Evolutionary conservation across 2,888 invertebrate genomes (phyloP).

Genomic region (Hydrotaea cyrtoneurina): DNA sequence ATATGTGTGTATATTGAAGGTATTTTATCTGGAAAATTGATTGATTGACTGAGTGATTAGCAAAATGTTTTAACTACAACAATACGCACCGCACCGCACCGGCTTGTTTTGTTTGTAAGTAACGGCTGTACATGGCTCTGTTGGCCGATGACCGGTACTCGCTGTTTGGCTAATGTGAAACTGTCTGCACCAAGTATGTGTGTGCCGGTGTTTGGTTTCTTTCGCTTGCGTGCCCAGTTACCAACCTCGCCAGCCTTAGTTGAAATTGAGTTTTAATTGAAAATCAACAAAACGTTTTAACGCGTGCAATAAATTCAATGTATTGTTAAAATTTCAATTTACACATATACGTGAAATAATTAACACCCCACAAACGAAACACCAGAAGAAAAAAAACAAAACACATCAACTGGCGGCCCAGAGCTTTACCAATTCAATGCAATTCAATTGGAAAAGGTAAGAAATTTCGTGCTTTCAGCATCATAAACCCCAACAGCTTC

Average conservation of each 20-base stretch:
- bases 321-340: slow-evolving; percentile 67
- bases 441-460: slow-evolving; percentile 19
- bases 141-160: background rate
- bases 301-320: slow-evolving; percentile 65
- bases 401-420: background rate
- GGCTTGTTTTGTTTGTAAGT: background rate
- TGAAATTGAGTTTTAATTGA: slow-evolving; percentile 59
- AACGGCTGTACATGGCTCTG: too few relatives aligned
- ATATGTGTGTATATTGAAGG: slow-evolving; percentile 12
- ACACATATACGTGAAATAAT: slow-evolving; percentile 66
- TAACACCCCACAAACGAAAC: slow-evolving; percentile 56
- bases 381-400: background rate
- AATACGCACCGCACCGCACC: background rate
- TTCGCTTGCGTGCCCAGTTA: background rate
- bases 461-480: slow-evolving; percentile 37
- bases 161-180: slow-evolving; percentile 14
- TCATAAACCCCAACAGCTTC: background rate
- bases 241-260: background rate
- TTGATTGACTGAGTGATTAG: slow-evolving; percentile 66
- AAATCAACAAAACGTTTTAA: slow-evolving; percentile 62
- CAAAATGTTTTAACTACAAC: slow-evolving; percentile 46
- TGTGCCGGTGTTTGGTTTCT: background rate
- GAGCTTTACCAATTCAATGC: slow-evolving; percentile 7
- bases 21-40: slow-evolving; percentile 54
- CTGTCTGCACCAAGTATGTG: background rate